These are phyloP conservation scores for Rhagonycha fulva DNA, from an alignment of 2,888 invertebrate genomes.

Conservation along the genomic window DNA sequence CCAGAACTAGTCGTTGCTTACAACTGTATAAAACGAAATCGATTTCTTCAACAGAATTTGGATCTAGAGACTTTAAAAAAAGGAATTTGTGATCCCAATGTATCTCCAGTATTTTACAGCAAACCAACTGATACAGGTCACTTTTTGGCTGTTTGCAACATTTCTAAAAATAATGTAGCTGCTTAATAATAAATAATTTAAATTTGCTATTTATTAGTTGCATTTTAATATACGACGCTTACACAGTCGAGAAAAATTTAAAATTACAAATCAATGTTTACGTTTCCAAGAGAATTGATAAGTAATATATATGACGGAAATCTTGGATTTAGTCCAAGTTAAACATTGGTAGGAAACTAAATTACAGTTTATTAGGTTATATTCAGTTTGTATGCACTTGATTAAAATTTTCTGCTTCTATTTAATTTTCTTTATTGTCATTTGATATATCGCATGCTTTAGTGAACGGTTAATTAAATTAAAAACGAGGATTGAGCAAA, in stretches of 20 bases:
- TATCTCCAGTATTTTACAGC: too few species aligned
- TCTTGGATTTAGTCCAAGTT: conserved; percentile 18
- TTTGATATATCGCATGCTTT: background rate
- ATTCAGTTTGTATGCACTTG: background rate
- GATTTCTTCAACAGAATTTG: too few species aligned
- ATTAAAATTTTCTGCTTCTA: background rate
- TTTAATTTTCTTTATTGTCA: background rate
- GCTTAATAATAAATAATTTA: too few species aligned
- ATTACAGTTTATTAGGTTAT: conserved; percentile 3
- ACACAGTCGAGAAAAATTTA: background rate
- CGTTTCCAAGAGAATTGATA: conserved; percentile 2
- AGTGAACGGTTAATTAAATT: background rate
- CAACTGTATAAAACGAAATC: too few species aligned
- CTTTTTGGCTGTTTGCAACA: too few species aligned
- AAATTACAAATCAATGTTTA: background rate
- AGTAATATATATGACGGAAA: conserved; percentile 1
- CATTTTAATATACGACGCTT: background rate
- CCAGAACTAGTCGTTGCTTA: too few species aligned
- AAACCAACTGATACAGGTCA: too few species aligned
- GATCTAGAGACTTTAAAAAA: too few species aligned
- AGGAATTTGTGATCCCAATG: too few species aligned
- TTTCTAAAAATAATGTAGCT: too few species aligned
- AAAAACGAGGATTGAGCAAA: background rate
- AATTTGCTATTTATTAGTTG: too few species aligned
- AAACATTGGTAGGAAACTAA: conserved; percentile 2